Evolutionary conservation across 1,140 invertebrate species (phyloP).

Genomic region (Drosophila bipectinata): DNA sequence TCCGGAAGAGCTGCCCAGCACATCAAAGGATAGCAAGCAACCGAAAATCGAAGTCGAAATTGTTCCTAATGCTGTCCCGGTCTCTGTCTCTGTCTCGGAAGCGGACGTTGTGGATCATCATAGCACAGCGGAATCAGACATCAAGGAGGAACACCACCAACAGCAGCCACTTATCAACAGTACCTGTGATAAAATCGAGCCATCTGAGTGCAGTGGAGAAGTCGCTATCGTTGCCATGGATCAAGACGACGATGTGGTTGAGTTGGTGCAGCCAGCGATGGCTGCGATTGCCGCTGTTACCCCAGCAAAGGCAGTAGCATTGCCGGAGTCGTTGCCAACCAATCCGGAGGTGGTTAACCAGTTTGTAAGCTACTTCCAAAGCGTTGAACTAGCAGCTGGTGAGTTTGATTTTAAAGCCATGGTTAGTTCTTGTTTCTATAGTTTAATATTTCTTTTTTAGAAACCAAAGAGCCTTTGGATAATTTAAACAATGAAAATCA

Average conservation of each 20-base stretch:
- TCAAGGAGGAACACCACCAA: slow-evolving; percentile 21
- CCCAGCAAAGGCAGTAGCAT: slow-evolving; percentile 7
- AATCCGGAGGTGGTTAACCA: slow-evolving; percentile 47
- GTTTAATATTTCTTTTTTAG: background rate
- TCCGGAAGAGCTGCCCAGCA: slow-evolving; percentile 54
- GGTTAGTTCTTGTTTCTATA: background rate
- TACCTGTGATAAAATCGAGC: slow-evolving; percentile 81
- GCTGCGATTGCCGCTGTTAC: slow-evolving; percentile 37
- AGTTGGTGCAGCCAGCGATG: slow-evolving; percentile 9
- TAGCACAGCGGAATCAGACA: slow-evolving; percentile 4
- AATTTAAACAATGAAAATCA: slow-evolving; percentile 31
- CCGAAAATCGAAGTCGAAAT: slow-evolving; percentile 52
- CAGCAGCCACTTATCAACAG: slow-evolving; percentile 75
- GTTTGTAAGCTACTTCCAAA: slow-evolving; percentile 58
- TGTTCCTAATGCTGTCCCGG: slow-evolving; percentile 57
- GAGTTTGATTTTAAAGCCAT: background rate
- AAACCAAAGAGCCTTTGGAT: slow-evolving; percentile 68
- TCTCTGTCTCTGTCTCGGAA: slow-evolving; percentile 3
- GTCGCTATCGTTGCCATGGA: slow-evolving; percentile 33
- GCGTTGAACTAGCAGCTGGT: slow-evolving; percentile 57
- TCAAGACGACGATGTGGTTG: slow-evolving; percentile 26
- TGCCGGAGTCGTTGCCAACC: slow-evolving; percentile 5
- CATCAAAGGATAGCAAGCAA: slow-evolving; percentile 65
- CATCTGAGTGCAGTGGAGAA: slow-evolving; percentile 48
- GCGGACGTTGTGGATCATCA: slow-evolving; percentile 63